These are phyloP conservation scores for Aplysia californica DNA, from an alignment of 1,140 invertebrate species.

Conservation along the genomic window DNA sequence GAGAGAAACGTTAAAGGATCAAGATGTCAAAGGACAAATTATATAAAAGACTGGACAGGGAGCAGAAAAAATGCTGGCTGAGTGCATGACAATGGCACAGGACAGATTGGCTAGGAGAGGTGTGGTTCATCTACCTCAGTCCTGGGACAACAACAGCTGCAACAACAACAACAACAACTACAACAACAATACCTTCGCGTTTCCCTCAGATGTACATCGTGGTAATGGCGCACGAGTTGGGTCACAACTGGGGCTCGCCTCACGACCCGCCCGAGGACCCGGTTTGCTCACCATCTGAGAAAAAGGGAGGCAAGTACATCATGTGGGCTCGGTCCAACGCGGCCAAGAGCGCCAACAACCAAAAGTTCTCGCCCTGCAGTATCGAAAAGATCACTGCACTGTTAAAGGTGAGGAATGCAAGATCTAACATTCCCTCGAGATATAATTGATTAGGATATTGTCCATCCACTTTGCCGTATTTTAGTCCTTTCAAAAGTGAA, in stretches of 20 bases:
- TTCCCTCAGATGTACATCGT: not conserved
- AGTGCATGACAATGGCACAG: too few relatives aligned
- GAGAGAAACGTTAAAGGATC: too few relatives aligned
- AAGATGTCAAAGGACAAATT: too few relatives aligned
- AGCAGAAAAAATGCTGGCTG: too few relatives aligned
- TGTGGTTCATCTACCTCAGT: too few relatives aligned
- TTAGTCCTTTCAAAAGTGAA: not conserved
- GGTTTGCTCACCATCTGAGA: not conserved
- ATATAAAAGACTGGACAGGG: too few relatives aligned
- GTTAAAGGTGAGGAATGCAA: too few relatives aligned
- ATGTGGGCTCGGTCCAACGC: conserved; percentile 2
- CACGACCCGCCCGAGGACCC: not conserved
- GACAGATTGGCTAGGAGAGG: too few relatives aligned
- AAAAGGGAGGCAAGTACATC: not conserved
- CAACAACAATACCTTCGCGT: too few relatives aligned
- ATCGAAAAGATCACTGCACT: not conserved
- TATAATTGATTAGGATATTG: not conserved
- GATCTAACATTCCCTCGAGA: not conserved
- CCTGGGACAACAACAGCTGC: too few relatives aligned
- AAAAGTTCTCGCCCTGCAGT: conserved; percentile 2
- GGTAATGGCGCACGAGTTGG: conserved; percentile 5
- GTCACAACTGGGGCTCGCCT: conserved; percentile 15
- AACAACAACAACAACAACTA: too few relatives aligned
- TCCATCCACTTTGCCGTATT: not conserved
- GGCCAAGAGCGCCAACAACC: not conserved